Percentiles rank a stretch among this genome's conserved stretches.
Conservation (phyloP, 2,113 vertebrate species). For the Silurus glanis region DNA sequence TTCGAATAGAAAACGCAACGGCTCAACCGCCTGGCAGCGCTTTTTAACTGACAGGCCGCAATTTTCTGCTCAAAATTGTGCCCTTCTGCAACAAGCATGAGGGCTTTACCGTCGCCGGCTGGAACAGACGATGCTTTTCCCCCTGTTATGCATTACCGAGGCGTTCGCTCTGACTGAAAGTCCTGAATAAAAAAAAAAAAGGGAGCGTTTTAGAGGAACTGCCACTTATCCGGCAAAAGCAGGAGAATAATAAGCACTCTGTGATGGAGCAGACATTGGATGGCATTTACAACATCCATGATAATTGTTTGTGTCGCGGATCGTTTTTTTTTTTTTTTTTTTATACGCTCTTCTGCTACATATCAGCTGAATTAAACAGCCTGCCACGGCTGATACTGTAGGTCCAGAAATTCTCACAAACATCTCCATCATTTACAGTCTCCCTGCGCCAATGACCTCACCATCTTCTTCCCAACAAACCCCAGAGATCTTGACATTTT, state of each 20-base stretch:
- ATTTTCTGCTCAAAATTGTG: slow-evolving; percentile 53
- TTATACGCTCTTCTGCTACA: slow-evolving; percentile 34
- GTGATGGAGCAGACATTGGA: slow-evolving; percentile 44
- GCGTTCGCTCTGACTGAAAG: slow-evolving; percentile 20
- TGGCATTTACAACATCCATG: slow-evolving; percentile 50
- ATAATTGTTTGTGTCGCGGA: slow-evolving; percentile 44
- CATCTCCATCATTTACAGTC: background rate
- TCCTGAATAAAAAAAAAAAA: slow-evolving; percentile 38
- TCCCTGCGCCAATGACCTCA: background rate
- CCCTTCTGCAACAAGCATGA: slow-evolving; percentile 34
- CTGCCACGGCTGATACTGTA: slow-evolving; percentile 11
- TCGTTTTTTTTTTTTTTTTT: slow-evolving; percentile 34
- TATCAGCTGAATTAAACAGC: slow-evolving; percentile 39
- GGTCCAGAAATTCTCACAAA: slow-evolving; percentile 21
- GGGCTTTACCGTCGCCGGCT: slow-evolving; percentile 40
- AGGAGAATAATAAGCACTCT: slow-evolving; percentile 51
- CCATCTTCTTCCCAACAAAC: background rate
- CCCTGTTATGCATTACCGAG: slow-evolving; percentile 47
- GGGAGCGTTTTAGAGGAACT: slow-evolving; percentile 43
- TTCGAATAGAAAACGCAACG: slow-evolving; percentile 47
- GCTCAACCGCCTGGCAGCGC: slow-evolving; percentile 44
- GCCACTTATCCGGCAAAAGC: slow-evolving; percentile 49
- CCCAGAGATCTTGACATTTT: background rate
- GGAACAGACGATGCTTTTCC: slow-evolving; percentile 21
- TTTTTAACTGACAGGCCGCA: slow-evolving; percentile 54